Evolutionary conservation across 2,113 vertebrate genomes (phyloP).

Genomic region (Tangachromis dhanisi): DNA sequence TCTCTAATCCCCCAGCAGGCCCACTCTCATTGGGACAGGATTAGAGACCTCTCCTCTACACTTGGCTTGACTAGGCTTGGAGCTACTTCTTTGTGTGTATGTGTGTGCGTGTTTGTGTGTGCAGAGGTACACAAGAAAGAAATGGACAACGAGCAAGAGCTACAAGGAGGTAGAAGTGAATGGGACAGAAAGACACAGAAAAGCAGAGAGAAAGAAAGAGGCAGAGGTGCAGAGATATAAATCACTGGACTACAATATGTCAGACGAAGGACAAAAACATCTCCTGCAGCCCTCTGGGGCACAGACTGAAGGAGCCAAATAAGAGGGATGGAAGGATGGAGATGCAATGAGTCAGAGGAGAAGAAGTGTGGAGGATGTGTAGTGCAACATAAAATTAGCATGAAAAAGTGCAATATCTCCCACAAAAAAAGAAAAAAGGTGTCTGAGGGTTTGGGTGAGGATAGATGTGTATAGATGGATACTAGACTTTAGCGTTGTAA

Average conservation of each 20-base stretch:
- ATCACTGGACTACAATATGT: conserved; percentile 55
- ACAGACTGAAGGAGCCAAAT: background rate
- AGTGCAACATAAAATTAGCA: background rate
- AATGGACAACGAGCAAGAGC: conserved; percentile 34
- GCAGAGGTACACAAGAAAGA: background rate
- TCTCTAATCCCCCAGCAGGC: conserved; percentile 54
- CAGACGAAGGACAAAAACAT: conserved; percentile 60
- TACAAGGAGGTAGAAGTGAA: conserved; percentile 27
- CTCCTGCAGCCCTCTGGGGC: conserved; percentile 34
- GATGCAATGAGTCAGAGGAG: background rate
- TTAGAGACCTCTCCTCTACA: conserved; percentile 41
- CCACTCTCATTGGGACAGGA: conserved; percentile 48
- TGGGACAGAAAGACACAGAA: conserved; percentile 9
- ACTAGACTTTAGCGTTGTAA: background rate
- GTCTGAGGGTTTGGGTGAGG: background rate
- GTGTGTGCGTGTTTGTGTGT: background rate
- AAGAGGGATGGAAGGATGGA: conserved; percentile 1
- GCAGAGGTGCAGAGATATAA: conserved; percentile 54
- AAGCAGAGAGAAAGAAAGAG: background rate
- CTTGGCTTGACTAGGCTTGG: background rate
- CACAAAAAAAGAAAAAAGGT: background rate
- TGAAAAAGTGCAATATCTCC: background rate
- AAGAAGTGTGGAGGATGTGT: background rate
- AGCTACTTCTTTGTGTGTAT: background rate
- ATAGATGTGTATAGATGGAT: background rate